Percentiles rank a stretch among this genome's conserved stretches.
phyloP scores from a whole-genome alignment of 2,888 invertebrate species.

The Eupithecia tripunctaria region DNA sequence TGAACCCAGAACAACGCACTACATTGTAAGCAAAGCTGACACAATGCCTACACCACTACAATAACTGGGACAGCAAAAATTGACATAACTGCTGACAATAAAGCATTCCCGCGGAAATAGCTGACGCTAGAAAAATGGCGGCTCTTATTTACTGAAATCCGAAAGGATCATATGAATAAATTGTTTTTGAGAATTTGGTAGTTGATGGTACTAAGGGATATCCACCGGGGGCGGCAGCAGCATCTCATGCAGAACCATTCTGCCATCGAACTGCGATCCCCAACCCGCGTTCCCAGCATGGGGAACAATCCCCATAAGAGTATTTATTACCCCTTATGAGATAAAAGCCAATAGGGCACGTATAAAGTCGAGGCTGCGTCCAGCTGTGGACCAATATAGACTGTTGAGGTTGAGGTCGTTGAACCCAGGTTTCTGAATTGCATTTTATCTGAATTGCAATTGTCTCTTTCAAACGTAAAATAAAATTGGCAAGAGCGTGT shows the following conservation, averaged over 20 bases:
- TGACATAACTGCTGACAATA: conserved; percentile 17
- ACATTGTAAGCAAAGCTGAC: not conserved
- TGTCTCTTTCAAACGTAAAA: not conserved
- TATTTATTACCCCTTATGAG: too few relatives aligned
- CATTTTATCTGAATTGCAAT: not conserved
- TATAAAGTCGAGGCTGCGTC: too few relatives aligned
- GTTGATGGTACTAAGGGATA: too few relatives aligned
- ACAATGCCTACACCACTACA: conserved; percentile 7
- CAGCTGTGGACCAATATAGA: too few relatives aligned
- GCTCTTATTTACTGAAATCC: not conserved
- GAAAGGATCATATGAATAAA: not conserved
- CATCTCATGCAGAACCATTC: too few relatives aligned
- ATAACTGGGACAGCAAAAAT: conserved; percentile 9
- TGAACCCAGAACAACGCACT: not conserved
- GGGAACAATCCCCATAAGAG: too few relatives aligned
- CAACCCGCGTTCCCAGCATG: too few relatives aligned
- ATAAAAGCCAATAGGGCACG: too few relatives aligned
- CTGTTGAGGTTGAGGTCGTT: too few relatives aligned
- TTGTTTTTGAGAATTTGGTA: not conserved
- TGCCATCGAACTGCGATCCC: too few relatives aligned
- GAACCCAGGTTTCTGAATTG: not conserved
- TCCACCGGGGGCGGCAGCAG: too few relatives aligned
- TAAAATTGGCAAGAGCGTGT: too few relatives aligned
- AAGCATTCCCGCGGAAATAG: conserved; percentile 6
- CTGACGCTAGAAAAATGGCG: conserved; percentile 5